These are phyloP conservation scores for Pantherophis vulpinus DNA, from an alignment of 2,797 vertebrate species.

Conservation along the genomic window DNA sequence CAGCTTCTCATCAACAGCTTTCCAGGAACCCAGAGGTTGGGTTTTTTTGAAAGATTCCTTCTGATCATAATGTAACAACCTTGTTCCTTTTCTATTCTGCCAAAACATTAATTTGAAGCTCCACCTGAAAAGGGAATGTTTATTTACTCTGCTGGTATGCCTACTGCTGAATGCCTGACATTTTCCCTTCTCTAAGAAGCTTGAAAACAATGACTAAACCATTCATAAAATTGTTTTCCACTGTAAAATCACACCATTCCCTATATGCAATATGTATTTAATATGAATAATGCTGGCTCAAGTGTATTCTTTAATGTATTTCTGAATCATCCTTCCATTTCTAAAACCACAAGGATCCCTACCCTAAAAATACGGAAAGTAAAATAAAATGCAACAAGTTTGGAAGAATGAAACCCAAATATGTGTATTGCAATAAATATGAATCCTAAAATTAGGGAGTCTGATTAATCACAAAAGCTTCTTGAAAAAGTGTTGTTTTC, in stretches of 20 bases:
- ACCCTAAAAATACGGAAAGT: neutral
- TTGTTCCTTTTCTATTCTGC: conserved; percentile 23
- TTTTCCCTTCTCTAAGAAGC: neutral
- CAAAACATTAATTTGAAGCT: conserved; percentile 32
- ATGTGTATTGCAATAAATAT: neutral
- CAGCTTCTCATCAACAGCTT: conserved; percentile 41
- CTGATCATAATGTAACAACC: conserved; percentile 17
- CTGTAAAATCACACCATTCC: neutral
- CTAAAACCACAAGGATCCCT: neutral
- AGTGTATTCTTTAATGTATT: neutral
- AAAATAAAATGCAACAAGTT: neutral
- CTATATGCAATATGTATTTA: too few species aligned
- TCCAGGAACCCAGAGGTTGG: neutral
- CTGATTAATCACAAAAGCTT: neutral
- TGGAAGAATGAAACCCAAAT: neutral
- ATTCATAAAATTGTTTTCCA: conserved; percentile 12
- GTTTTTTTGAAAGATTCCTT: conserved; percentile 44
- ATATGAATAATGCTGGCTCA: neutral
- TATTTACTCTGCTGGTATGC: conserved; percentile 42
- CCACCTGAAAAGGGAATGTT: conserved; percentile 47
- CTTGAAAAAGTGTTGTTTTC: neutral
- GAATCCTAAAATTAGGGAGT: neutral
- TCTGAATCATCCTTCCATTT: neutral
- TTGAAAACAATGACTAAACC: conserved; percentile 23
- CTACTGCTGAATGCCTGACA: conserved; percentile 34